A percentile compares a stretch with the other conserved stretches of the same genome.
phyloP scores from a whole-genome alignment of 2,797 vertebrate species.

The Phalanger gymnotis region DNA sequence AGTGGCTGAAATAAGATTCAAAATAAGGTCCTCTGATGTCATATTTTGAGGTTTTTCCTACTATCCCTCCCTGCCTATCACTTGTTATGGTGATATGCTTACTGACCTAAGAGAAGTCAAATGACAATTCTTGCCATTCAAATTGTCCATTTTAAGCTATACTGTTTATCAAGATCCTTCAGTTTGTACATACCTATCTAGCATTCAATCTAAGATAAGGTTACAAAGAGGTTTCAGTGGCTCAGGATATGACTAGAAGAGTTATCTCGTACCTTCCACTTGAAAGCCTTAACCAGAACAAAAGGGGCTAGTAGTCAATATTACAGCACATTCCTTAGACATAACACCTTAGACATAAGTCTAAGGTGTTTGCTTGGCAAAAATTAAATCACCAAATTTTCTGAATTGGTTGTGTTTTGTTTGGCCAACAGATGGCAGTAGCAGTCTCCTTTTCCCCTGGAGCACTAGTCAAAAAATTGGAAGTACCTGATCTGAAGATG shows the following conservation, averaged over 20 bases:
- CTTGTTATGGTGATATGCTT: too few relatives aligned
- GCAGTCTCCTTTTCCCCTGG: conserved; percentile 76
- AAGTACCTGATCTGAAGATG: conserved; percentile 14
- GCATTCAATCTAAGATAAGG: conserved; percentile 40
- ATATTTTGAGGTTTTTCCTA: background rate
- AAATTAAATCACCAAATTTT: background rate
- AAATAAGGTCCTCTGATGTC: background rate
- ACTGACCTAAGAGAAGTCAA: too few relatives aligned
- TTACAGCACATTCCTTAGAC: background rate
- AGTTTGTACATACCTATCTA: background rate
- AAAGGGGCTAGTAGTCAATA: background rate
- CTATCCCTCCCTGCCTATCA: background rate
- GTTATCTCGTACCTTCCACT: conserved; percentile 24
- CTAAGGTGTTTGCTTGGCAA: rapidly evolving
- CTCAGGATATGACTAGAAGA: background rate
- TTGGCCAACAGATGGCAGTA: conserved; percentile 87
- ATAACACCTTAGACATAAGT: too few relatives aligned
- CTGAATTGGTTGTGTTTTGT: conserved; percentile 51
- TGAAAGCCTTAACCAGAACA: background rate
- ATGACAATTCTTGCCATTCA: too few relatives aligned
- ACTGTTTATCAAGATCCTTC: conserved; percentile 8
- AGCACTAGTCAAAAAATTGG: conserved; percentile 12
- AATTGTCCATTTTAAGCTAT: background rate
- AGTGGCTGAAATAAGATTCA: background rate
- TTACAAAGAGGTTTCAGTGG: background rate